Base-by-base conservation (phyloP, 2,888 invertebrate genomes). In the Papilio elwesi region DNA sequence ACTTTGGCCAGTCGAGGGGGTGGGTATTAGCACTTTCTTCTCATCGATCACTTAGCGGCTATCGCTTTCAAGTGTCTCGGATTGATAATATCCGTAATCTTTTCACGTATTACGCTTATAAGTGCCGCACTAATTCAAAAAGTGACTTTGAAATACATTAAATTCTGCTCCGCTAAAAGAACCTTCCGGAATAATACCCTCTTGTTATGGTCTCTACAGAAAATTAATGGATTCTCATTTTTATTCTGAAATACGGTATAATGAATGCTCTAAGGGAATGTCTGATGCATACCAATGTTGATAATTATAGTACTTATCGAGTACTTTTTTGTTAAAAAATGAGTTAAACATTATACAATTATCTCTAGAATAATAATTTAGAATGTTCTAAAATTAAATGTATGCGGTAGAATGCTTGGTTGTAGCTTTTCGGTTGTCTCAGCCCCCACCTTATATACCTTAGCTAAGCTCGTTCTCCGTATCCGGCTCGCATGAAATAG, bases 11-110 rank as follows among this genome's bases (percentile, higher is more conserved):
- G 81, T 82, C 83, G 82, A 83, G 88, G 87, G 87, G 88, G 90
- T 90, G 87, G 88, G 90, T 90, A 93, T 93, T 92, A 90, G 87
- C 87, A 91, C 92, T 89, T 92, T 91, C 88, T 87, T 86, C 85
- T 87, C 89, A 90, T 90, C 90, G 89, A 91, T 91, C 90, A 90
- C 87, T 90, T 88, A 88, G 84, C 87, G 85, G 83, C 81, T 70
- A 83, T 80, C 83, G 84, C 85, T 87, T 88, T 87, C 85, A 87
- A 84, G 85, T 82, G 85, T 85, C 82, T 84, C 83, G 57, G 57
- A 57, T 85, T 82, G 84, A 82, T 83, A 82, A 80, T 80, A 80
- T 73, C 83, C 83, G 83, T 85, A 85, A 86, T 85, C 81, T 80
- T 80, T 82, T 80, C 75, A 78, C 78, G 78, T 77, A 76, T 74